Base-by-base conservation (phyloP, 1,140 invertebrate species). In the Philopotamus ludificatus region DNA sequence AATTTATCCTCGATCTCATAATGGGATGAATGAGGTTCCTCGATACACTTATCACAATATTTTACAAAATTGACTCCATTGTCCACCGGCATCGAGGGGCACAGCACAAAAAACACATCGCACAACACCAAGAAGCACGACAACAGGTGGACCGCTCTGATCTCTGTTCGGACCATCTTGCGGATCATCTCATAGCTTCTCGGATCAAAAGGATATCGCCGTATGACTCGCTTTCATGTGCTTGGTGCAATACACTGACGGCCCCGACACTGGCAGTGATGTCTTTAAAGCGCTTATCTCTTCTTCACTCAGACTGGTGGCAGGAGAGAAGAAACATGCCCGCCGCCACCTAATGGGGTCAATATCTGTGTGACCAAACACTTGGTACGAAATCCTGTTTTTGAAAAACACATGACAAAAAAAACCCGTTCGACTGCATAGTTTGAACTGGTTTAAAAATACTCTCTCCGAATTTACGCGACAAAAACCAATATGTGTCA, bases 1-100 rank as follows among this genome's bases (percentile, higher is more conserved):
- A 50, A 57, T 51, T 26, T 62, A 65, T 63, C 63, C 49, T 41
- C 57, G n/a, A 20, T 22, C 58, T 62, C 65, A 57, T 39, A 21
- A 66, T 34, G 63, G 41, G 53, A 47, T 39, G 63, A 58, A 25
- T 60, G 10, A 21, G 20, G 63, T 26, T 53, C 65, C 26, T 44
- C 60, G 53, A 58, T 45, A 65, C 67, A 68, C 67, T 65, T 65
- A 68, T 68, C 67, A 58, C 67, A 68, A 65, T 65, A 61, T 65
- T 65, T 47, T 21, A 55, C 66, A 18, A 64, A 61, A 68, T 65
- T 50, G 28, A 25, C 15, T 20, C 49, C 51, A 68, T 68, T 62
- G 58, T 62, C 51, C 45, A 45, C 42, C 15, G 63, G 63, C 47
- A 44, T 49, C 25, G 25, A 47, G 16, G 44, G 25, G 18, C 57